phyloP scores from a whole-genome alignment of 2,797 vertebrate species.

The Falco biarmicus region DNA sequence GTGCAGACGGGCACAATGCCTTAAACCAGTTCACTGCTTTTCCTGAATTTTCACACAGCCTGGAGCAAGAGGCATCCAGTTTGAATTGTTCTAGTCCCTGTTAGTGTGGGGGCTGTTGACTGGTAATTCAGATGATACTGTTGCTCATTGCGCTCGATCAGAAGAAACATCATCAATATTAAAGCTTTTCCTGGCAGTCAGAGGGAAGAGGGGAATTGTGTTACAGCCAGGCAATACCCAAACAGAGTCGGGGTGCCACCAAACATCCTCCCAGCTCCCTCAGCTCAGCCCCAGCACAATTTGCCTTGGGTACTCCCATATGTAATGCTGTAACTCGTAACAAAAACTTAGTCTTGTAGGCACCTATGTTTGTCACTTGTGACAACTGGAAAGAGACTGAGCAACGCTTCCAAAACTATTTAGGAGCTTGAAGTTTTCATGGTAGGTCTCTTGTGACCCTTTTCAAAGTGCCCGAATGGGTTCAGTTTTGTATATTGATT shows the following conservation, averaged over 20 bases:
- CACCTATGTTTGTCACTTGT: neutral
- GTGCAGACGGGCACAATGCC: neutral
- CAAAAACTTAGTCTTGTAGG: neutral
- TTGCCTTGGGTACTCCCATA: neutral
- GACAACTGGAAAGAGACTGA: neutral
- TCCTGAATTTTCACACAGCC: conserved; percentile 25
- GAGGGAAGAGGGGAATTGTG: neutral
- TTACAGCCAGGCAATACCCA: neutral
- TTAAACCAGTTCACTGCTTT: neutral
- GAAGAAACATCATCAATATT: neutral
- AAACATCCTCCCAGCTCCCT: neutral
- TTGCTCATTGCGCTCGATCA: neutral
- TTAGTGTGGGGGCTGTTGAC: neutral
- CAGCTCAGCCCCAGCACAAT: neutral
- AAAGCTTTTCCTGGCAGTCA: neutral
- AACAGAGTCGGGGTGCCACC: neutral
- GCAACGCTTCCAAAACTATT: neutral
- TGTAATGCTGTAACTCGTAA: neutral
- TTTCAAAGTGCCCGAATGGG: accelerated
- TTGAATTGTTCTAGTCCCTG: neutral
- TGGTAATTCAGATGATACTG: neutral
- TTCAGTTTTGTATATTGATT: neutral
- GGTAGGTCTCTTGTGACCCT: neutral
- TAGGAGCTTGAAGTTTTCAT: neutral
- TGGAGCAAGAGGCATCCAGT: neutral